These are phyloP conservation scores for Clitarchus hookeri DNA, from an alignment of 2,888 invertebrate species.

Conservation along the genomic window DNA sequence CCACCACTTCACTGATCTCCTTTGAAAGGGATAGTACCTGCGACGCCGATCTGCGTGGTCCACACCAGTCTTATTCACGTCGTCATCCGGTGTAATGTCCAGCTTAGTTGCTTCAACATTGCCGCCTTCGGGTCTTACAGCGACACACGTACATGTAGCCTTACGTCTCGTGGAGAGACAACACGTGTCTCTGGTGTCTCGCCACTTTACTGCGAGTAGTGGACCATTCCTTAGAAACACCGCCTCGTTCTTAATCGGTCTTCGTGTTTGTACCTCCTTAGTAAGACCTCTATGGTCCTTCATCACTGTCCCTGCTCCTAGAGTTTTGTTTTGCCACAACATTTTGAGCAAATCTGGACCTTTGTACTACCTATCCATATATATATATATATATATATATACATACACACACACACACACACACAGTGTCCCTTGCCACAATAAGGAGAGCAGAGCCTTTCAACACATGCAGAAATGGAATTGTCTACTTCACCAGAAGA, in stretches of 20 bases:
- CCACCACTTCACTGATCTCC: background rate
- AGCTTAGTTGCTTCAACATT: background rate
- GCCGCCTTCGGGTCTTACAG: background rate
- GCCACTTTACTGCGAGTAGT: background rate
- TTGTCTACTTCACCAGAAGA: background rate
- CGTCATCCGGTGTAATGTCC: background rate
- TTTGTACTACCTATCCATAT: background rate
- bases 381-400: background rate
- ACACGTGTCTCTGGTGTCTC: background rate
- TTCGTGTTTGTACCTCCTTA: background rate
- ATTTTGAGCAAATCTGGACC: background rate
- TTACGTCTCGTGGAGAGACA: background rate
- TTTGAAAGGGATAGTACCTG: background rate
- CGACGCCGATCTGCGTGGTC: background rate
- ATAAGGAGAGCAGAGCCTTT: background rate
- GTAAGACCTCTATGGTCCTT: background rate
- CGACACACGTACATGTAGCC: background rate
- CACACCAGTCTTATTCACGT: background rate
- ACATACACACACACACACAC: background rate
- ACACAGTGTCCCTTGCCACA: slow-evolving; percentile 4
- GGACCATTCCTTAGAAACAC: background rate
- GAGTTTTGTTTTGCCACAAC: background rate
- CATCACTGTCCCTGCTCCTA: background rate
- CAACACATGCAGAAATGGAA: background rate
- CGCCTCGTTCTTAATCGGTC: background rate